Evolutionary conservation across 2,113 vertebrate genomes (phyloP).

Genomic region (Mustela nigripes): DNA sequence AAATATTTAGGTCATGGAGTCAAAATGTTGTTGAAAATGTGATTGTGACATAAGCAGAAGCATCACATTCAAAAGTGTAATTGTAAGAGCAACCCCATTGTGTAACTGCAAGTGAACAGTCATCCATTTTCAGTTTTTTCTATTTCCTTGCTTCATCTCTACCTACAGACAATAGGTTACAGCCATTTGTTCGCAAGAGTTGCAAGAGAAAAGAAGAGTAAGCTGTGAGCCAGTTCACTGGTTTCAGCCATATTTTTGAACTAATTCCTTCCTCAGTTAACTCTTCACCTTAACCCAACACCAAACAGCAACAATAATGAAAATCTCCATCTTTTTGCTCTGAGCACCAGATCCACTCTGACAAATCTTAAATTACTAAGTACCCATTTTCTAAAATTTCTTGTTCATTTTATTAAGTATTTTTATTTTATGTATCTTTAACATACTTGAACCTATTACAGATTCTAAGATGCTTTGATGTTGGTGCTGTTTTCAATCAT

Average conservation of each 20-base stretch:
- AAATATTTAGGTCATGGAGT: not conserved
- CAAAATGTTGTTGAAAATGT: not conserved
- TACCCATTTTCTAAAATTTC: not conserved
- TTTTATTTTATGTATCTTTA: conserved; percentile 23
- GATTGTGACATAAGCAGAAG: not conserved
- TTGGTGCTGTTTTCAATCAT: conserved; percentile 9
- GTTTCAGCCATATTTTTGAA: not conserved
- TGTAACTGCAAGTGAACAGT: not conserved
- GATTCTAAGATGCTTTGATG: conserved; percentile 16
- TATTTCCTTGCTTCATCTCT: not conserved
- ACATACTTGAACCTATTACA: not conserved
- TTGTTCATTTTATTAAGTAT: not conserved
- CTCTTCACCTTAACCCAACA: not conserved
- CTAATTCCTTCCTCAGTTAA: not conserved
- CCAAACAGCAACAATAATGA: not conserved
- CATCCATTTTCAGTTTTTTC: not conserved
- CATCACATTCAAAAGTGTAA: not conserved
- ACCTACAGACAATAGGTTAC: not conserved
- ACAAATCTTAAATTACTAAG: conserved; percentile 24
- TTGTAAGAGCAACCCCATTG: not conserved
- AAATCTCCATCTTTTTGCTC: not conserved
- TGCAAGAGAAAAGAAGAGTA: conserved; percentile 23
- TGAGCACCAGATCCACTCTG: not conserved
- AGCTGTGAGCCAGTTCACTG: not conserved
- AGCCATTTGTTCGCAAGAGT: conserved; percentile 3